Conservation (phyloP, 2,797 vertebrate species). For the Acomys russatus region DNA sequence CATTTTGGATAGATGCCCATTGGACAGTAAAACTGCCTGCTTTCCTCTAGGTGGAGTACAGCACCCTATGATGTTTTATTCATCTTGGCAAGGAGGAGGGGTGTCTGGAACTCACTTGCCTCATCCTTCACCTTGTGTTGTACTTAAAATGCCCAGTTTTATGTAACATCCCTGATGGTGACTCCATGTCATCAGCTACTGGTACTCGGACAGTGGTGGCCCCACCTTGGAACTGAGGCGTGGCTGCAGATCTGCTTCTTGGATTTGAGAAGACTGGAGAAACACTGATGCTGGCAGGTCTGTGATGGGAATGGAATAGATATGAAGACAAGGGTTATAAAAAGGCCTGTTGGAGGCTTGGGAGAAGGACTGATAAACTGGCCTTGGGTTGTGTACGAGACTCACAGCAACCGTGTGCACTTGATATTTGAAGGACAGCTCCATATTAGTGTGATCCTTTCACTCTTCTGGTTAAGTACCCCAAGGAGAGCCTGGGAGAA, state of each 20-base stretch:
- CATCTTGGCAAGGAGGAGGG: neutral
- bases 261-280: neutral
- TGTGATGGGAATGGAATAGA: neutral
- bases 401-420: neutral
- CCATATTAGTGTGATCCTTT: neutral
- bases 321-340: neutral
- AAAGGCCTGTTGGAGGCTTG: neutral
- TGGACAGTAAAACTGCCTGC: neutral
- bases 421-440: neutral
- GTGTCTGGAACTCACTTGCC: neutral
- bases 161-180: neutral
- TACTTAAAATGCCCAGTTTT: neutral
- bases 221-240: neutral
- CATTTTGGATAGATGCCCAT: neutral
- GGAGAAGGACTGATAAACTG: neutral
- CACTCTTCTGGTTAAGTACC: neutral
- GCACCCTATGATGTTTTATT: neutral
- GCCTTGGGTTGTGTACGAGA: neutral
- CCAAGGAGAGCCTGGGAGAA: neutral
- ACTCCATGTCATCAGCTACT: no score
- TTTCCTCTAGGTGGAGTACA: neutral
- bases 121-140: neutral
- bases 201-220: neutral
- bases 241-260: neutral
- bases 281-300: neutral